phyloP scores from a whole-genome alignment of 37 sponge, comb jelly and placozoan genomes.

The Chondrosia reniformis region DNA sequence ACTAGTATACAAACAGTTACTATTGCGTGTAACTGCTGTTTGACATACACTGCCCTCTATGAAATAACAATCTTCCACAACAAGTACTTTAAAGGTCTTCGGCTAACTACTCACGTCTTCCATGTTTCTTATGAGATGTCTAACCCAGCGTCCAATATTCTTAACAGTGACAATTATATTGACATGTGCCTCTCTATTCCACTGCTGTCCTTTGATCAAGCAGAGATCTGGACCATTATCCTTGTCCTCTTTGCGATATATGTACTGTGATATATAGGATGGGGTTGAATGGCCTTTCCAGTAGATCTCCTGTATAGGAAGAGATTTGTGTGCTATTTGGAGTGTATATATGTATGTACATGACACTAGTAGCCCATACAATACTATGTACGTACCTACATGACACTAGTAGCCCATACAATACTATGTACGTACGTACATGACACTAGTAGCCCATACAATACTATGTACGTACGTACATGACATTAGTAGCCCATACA shows the following conservation, averaged over 20 bases:
- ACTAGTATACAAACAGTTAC: too few relatives aligned
- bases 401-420: background rate
- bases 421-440: background rate
- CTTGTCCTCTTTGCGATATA: background rate
- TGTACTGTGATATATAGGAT: background rate
- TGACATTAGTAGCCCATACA: too few relatives aligned
- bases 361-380: background rate
- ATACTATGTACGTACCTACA: background rate
- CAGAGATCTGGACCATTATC: background rate
- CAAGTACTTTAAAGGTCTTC: too few relatives aligned
- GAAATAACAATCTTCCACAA: too few relatives aligned
- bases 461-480: too few relatives aligned
- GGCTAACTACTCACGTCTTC: slow-evolving; percentile 52
- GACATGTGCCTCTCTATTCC: slow-evolving; percentile 49
- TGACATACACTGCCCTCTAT: too few relatives aligned
- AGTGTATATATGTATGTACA: background rate
- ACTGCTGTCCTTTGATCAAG: slow-evolving; percentile 29
- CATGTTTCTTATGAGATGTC: slow-evolving; percentile 67
- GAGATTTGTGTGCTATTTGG: too few relatives aligned
- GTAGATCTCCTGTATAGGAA: background rate
- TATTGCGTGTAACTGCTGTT: too few relatives aligned
- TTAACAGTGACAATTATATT: slow-evolving; percentile 59
- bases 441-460: background rate
- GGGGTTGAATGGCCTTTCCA: background rate
- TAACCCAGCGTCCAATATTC: slow-evolving; percentile 53